Evolutionary conservation across 2,113 vertebrate species (phyloP), one percentile per base, ranked within the genome.

Genomic region (Aleadryas rufinucha): DNA sequence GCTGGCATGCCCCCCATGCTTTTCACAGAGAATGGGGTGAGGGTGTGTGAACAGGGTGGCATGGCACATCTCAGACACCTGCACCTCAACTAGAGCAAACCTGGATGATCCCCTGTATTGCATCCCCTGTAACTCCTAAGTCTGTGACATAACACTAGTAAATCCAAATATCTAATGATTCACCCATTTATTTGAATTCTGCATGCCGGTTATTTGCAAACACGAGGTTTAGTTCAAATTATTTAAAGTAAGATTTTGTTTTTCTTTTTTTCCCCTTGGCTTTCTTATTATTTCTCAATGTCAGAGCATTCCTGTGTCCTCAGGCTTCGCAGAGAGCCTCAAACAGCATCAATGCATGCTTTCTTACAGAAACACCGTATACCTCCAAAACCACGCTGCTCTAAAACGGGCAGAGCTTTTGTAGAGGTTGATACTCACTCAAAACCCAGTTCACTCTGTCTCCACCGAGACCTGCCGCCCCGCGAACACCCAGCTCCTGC

Each of bases 261-360:
- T 54, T 68, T 45, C 12, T 21, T 11, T 4, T 63, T 10, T 52
- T 7, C 12, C 4, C 12, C 3, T 2, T 2, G 7, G 4, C 28
- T 90, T 70, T 65, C 39, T 17, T 11, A 42, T 28, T 24, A 53
- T 52, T 84, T 71, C 56, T 59, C 60, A 44, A n/a, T 37, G 68
- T 64, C 69, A 59, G 14, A 65, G n/a, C 39, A 17, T 27, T 81
- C 52, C 54, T 37, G 21, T 0, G 1, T 19, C 33, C 0, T 0
- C 28, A 54, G 64, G 41, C 21, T 13, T 50, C 5, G 57, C 28
- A 10, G 3, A 3, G 31, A 56, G 50, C 79, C 59, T 13, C 19
- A 21, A 69, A 30, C 41, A 23, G 22, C 23, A 2, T 13, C 66
- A 45, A 11, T 0, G 4, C 6, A 2, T 13, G 0, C 22, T 41